phyloP scores from a whole-genome alignment of 2,113 vertebrate species.

The Madoqua kirkii region DNA sequence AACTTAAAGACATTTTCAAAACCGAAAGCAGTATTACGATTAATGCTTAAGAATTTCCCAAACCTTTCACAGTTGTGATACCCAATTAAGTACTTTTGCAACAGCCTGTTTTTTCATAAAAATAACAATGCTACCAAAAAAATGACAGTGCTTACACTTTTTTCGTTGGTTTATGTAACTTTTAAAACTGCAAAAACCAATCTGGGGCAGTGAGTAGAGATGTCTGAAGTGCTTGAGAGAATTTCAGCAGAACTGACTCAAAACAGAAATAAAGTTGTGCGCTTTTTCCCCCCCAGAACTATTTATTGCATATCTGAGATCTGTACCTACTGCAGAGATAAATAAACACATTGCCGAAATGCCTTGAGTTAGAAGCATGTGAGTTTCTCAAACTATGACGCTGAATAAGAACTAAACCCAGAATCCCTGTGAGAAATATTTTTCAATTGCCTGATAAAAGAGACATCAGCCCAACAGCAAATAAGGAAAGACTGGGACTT shows the following conservation, averaged over 20 bases:
- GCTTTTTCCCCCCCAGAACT: neutral
- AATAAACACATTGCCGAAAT: neutral
- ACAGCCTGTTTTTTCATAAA: constrained; percentile 28
- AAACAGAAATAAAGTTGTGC: neutral
- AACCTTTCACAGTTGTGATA: neutral
- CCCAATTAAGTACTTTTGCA: neutral
- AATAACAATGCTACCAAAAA: constrained; percentile 2
- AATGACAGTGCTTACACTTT: neutral
- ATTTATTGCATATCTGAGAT: constrained; percentile 3
- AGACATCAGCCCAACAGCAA: neutral
- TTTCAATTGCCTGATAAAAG: constrained; percentile 23
- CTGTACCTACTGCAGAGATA: neutral
- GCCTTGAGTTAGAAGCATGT: neutral
- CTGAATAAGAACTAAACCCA: constrained; percentile 1
- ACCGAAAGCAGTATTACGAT: neutral
- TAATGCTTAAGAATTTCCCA: constrained; percentile 13
- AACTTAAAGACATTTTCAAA: constrained; percentile 29
- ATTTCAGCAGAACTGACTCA: neutral
- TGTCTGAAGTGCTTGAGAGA: neutral
- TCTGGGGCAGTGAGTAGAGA: neutral
- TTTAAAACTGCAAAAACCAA: neutral
- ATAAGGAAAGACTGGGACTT: neutral
- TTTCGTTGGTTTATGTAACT: neutral
- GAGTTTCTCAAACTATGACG: neutral
- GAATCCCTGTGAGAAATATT: constrained; percentile 21